These are phyloP conservation scores for Drosophila biarmipes DNA, from an alignment of 1,140 invertebrate species.

Conservation along the genomic window DNA sequence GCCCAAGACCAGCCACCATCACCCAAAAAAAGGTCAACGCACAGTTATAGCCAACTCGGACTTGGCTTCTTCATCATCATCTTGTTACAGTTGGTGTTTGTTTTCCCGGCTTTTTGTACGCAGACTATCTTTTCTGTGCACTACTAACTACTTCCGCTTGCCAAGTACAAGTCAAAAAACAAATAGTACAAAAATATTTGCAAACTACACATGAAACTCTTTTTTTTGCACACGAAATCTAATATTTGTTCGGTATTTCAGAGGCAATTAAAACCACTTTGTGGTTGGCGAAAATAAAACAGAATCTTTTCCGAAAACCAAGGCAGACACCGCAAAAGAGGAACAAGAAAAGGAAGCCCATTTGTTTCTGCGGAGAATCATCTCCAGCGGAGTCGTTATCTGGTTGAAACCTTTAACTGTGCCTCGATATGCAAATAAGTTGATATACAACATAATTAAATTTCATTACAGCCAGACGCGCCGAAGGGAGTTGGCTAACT, in stretches of 20 bases:
- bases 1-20: slow-evolving; percentile 41
- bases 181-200: slow-evolving; percentile 26
- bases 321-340: slow-evolving; percentile 17
- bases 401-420: slow-evolving; percentile 54
- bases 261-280: slow-evolving; percentile 68
- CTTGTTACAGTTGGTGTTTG: slow-evolving; percentile 66
- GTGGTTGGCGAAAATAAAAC: slow-evolving; percentile 31
- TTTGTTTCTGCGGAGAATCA: slow-evolving; percentile 18
- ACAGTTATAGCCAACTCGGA: slow-evolving; percentile 67
- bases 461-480: slow-evolving; percentile 74
- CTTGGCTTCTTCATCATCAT: slow-evolving; percentile 53
- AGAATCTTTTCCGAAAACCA: slow-evolving; percentile 32
- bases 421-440: slow-evolving; percentile 72
- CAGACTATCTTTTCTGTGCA: slow-evolving; percentile 14
- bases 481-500: slow-evolving; percentile 33
- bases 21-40: slow-evolving; percentile 74
- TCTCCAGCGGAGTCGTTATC: slow-evolving; percentile 23
- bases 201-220: slow-evolving; percentile 46
- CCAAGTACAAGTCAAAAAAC: slow-evolving; percentile 38
- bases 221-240: slow-evolving; percentile 68
- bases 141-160: slow-evolving; percentile 75
- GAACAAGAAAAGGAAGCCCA: slow-evolving; percentile 50
- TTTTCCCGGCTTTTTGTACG: slow-evolving; percentile 18
- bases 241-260: slow-evolving; percentile 46
- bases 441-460: slow-evolving; percentile 80